Evolutionary conservation across 30 jellyfish, hydroid and myxozoan species (phyloP), one percentile per base, ranked within the genome.

Genomic region (Chrysaora quinquecirrha): DNA sequence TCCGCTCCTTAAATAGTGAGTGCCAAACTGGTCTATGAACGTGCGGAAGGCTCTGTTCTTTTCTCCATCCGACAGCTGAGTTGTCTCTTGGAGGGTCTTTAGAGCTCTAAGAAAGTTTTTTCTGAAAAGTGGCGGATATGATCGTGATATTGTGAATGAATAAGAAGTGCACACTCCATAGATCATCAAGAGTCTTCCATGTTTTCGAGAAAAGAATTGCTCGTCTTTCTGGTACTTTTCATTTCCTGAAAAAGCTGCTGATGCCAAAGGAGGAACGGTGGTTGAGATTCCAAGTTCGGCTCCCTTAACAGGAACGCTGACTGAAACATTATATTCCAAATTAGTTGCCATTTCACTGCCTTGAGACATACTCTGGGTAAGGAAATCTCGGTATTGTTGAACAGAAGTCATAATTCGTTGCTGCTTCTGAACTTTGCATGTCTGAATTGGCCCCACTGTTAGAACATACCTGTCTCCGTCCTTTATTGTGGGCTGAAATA

Each of bases 91-190:
- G 6, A 38, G 54, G 6, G 6, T 38, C 11, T 6, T 38, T 38
- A 38, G 6, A 6, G 14, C 14, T 38, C 14, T 14, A 3, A 38
- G 54, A 14, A 38, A 38, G 6, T 6, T 3, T 3, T 6, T 3
- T 3, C 14, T 6, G 54, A 38, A 38, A 3, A 14, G 54, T 38
- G 54, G 54, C 14, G 54, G 54, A 6, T 38, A 3, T 38, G 14
- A 14, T 38, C 14, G 22, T 38, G 84, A 63, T 14, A 80, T 80
- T 34, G 20, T 66, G 33, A 66, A 34, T 14, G 84, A 23, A 58
- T 80, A 80, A n/a, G 66, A 27, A 0, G 90, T 68, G 23, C 90
- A 80, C 1, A 73, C 64, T 9, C 86, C 90, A 62, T 34, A 54
- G 21, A 22, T 43, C n/a, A 64, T 56, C 1, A 75, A 38, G 1